Conservation (phyloP, 2,888 invertebrate species). For the Prosapia bicincta region DNA sequence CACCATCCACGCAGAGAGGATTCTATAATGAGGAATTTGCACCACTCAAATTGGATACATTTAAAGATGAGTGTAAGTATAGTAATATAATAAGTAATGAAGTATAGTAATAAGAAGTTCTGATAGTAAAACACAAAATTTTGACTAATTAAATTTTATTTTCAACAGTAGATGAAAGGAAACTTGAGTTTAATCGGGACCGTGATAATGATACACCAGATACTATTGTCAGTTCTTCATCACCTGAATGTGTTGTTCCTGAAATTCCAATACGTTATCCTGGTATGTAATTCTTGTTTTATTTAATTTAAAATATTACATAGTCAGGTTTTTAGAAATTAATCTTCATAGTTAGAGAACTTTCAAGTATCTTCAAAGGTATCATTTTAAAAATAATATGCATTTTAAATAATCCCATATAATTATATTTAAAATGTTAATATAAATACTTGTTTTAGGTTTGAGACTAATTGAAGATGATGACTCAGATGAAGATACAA, state of each 20-base stretch:
- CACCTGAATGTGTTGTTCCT: constrained; percentile 73
- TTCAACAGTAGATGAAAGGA: constrained; percentile 51
- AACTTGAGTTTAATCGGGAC: constrained; percentile 63
- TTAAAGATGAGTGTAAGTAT: constrained; percentile 49
- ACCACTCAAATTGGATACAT: constrained; percentile 63
- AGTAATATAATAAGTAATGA: too few relatives aligned
- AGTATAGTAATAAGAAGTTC: too few relatives aligned
- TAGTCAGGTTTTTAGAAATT: too few relatives aligned
- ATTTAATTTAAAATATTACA: too few relatives aligned
- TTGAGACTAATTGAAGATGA: constrained; percentile 66
- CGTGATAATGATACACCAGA: constrained; percentile 83
- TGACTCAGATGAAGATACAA: constrained; percentile 55
- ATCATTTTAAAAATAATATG: too few relatives aligned
- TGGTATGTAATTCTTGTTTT: too few relatives aligned
- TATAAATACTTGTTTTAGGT: constrained; percentile 60
- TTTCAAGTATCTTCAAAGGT: too few relatives aligned
- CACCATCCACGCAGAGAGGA: constrained; percentile 75
- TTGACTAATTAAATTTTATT: too few relatives aligned
- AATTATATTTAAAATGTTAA: too few relatives aligned
- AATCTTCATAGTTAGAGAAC: too few relatives aligned
- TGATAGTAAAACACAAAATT: too few relatives aligned
- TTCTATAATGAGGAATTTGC: constrained; percentile 92
- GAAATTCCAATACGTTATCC: constrained; percentile 62
- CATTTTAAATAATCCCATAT: too few relatives aligned
- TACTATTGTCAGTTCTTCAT: constrained; percentile 83